Evolutionary conservation across 2,888 invertebrate species (phyloP).

Genomic region (Synergus gifuensis): DNA sequence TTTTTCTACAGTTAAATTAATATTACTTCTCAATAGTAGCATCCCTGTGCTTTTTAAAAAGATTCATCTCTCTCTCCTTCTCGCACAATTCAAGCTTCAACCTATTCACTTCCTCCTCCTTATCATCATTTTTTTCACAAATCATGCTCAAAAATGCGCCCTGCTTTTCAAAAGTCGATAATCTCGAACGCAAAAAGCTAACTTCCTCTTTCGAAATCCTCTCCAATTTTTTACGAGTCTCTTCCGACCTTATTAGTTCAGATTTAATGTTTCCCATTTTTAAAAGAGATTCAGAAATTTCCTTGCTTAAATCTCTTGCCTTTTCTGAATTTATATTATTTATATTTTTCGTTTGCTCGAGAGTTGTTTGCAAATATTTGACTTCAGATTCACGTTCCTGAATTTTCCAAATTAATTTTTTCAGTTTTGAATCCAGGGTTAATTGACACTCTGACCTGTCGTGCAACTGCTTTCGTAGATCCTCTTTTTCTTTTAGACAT

Average conservation of each 20-base stretch:
- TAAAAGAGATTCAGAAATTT: slow-evolving; percentile 57
- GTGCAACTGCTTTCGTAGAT: slow-evolving; percentile 56
- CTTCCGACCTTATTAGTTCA: slow-evolving; percentile 60
- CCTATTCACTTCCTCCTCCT: slow-evolving; percentile 58
- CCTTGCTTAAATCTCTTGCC: slow-evolving; percentile 58
- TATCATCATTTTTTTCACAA: slow-evolving; percentile 56
- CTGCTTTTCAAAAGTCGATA: slow-evolving; percentile 62
- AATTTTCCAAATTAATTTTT: slow-evolving; percentile 57
- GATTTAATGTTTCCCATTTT: slow-evolving; percentile 58
- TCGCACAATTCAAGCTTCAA: slow-evolving; percentile 60
- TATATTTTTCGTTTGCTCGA: slow-evolving; percentile 51
- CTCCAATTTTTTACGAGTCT: slow-evolving; percentile 60
- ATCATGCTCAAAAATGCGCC: slow-evolving; percentile 59
- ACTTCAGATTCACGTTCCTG: slow-evolving; percentile 62
- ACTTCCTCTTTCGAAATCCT: slow-evolving; percentile 59
- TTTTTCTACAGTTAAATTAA: background rate
- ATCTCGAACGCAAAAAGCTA: slow-evolving; percentile 55
- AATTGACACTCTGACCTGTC: slow-evolving; percentile 58
- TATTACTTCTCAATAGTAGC: slow-evolving; percentile 63
- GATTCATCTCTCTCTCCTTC: slow-evolving; percentile 62
- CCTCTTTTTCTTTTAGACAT: slow-evolving; percentile 57
- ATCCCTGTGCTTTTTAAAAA: slow-evolving; percentile 64
- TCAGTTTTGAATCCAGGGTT: slow-evolving; percentile 60
- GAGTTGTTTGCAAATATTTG: slow-evolving; percentile 54
- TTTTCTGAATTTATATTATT: slow-evolving; percentile 61